Evolutionary conservation across 2,888 invertebrate species (phyloP), one percentile per base, ranked within the genome.

Genomic region (Epiblema foenella): DNA sequence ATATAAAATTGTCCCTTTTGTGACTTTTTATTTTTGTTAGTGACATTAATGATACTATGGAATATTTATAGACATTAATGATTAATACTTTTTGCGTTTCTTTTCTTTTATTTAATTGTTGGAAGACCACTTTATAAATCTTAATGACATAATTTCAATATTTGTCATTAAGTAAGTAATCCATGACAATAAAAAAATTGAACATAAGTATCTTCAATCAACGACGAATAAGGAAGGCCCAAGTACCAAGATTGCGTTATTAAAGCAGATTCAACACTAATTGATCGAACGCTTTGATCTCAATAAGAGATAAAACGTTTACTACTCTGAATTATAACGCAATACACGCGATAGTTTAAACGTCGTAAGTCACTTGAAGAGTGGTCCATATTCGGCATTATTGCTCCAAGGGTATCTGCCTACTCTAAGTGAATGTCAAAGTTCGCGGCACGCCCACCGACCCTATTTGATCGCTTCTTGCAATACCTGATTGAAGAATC

Each of bases 401-500:
- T 39, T 51, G 17, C 20, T n/a, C 24, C 51, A 39, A 64, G 52
- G 64, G 52, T 54, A 64, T 64, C 39, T 54, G 67, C 56, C 62
- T 56, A 39, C 62, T 56, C 54, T 33, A 60, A 71, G 67, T 62
- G 71, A 85, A 92, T 89, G 89, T 84, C 86, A 85, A 87, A 92
- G 93, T 89, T 92, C 87, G 79, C 81, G 78, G 81, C 83, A 76
- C 79, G 82, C 80, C 84, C 83, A 79, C 80, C 81, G 85, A 86
- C 88, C 89, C 85, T 86, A 87, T 89, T 89, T 76, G 79, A 76
- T 78, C 75, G 80, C 81, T 83, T 87, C 83, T 89, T 79, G 84
- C 87, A 86, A 85, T 83, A 83, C 81, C 80, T 81, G 81, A 83
- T 85, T 49, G 62, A 60, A 65, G 69, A 66, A 67, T 62, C 71